These are phyloP conservation scores for Pardalotus punctatus DNA, from an alignment of 2,113 vertebrate genomes.

Conservation along the genomic window DNA sequence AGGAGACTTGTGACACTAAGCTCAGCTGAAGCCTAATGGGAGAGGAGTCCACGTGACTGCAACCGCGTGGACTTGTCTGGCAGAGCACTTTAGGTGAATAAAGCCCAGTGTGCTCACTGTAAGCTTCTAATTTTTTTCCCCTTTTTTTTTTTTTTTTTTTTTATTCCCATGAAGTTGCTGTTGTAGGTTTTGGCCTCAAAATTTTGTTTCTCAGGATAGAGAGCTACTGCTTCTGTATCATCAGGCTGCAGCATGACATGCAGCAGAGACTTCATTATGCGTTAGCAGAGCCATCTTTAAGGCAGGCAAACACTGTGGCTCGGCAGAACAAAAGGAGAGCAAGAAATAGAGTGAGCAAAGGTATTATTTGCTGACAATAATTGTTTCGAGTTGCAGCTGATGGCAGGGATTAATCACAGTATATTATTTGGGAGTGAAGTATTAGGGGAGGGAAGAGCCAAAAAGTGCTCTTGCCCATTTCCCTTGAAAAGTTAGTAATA, in stretches of 20 bases:
- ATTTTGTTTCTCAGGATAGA: neutral
- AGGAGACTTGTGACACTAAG: constrained; percentile 18
- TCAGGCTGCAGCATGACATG: neutral
- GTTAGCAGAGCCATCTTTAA: constrained; percentile 15
- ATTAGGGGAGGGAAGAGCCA: neutral
- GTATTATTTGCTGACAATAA: neutral
- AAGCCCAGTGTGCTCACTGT: neutral
- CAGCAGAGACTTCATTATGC: constrained; percentile 28
- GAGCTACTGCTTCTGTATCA: neutral
- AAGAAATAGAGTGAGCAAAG: neutral
- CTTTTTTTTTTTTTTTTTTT: no score
- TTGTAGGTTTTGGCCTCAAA: neutral
- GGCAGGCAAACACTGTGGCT: neutral
- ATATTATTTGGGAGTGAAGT: neutral
- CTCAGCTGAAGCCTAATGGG: constrained; percentile 44
- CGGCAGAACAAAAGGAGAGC: neutral
- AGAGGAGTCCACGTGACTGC: neutral
- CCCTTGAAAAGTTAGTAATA: neutral
- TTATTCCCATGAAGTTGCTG: neutral
- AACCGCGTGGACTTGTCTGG: neutral
- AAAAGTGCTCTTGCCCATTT: neutral
- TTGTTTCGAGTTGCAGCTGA: neutral
- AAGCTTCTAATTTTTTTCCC: neutral
- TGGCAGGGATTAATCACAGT: neutral
- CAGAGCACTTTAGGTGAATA: neutral